phyloP scores from a whole-genome alignment of 2,797 vertebrate species.

The Petrocephalus schoutedeni region DNA sequence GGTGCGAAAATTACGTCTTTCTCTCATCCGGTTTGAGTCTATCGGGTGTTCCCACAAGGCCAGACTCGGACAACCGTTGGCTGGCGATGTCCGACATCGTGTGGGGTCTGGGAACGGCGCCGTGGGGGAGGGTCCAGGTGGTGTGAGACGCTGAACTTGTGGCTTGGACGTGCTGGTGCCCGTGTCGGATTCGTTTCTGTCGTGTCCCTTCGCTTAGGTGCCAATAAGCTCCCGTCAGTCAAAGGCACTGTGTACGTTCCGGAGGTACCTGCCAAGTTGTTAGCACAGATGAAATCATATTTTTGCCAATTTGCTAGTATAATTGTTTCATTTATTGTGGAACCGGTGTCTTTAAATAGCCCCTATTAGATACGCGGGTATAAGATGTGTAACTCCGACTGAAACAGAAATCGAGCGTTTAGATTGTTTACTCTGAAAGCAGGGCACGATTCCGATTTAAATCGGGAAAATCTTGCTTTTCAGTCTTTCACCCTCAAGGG shows the following conservation, averaged over 20 bases:
- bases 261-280: background rate
- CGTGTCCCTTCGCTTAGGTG: background rate
- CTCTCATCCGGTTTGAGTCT: background rate
- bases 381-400: background rate
- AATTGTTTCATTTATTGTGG: slow-evolving; percentile 2
- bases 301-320: slow-evolving; percentile 1
- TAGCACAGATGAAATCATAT: background rate
- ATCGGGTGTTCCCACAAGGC: background rate
- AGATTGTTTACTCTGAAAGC: background rate
- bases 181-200: background rate
- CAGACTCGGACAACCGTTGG: background rate
- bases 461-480: background rate
- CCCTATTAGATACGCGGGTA: background rate
- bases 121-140: background rate
- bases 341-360: background rate
- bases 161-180: background rate
- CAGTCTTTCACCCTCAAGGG: background rate
- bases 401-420: background rate
- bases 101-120: background rate
- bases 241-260: background rate
- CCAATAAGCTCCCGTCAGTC: background rate
- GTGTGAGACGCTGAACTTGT: background rate
- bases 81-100: background rate
- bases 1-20: background rate
- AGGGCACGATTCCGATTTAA: background rate